phyloP scores from a whole-genome alignment of 2,888 invertebrate genomes.

The Myopa tessellatipennis region DNA sequence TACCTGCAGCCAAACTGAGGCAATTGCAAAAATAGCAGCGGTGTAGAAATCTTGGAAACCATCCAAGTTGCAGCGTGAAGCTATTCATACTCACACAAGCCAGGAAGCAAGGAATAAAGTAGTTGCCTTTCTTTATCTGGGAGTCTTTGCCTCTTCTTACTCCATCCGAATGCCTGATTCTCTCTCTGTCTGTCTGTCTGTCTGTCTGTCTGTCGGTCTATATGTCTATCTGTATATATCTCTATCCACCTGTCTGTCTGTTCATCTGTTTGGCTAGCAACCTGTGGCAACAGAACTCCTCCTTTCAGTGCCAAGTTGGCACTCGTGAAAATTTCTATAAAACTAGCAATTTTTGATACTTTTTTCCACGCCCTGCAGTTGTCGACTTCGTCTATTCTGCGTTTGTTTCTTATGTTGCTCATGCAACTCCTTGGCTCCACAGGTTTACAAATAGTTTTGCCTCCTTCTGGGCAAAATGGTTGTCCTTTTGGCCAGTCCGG shows the following conservation, averaged over 20 bases:
- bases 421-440: background rate
- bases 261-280: slow-evolving; percentile 4
- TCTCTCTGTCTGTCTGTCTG: background rate
- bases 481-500: slow-evolving; percentile 1
- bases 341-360: slow-evolving; percentile 27
- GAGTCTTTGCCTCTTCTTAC: background rate
- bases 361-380: background rate
- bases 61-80: slow-evolving; percentile 29
- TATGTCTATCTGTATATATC: background rate
- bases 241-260: background rate
- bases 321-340: slow-evolving; percentile 23
- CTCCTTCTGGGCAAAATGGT: background rate
- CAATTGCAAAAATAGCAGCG: slow-evolving; percentile 19
- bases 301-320: slow-evolving; percentile 31
- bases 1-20: slow-evolving; percentile 10
- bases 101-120: background rate
- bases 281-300: slow-evolving; percentile 22
- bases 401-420: background rate
- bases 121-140: too few species aligned
- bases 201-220: background rate
- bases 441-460: slow-evolving; percentile 24
- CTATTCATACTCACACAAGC: background rate
- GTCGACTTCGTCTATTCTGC: background rate
- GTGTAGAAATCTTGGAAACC: slow-evolving; percentile 26
- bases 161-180: background rate